Conservation (phyloP, 2,797 vertebrate species). For the Arremon brunneinucha region DNA sequence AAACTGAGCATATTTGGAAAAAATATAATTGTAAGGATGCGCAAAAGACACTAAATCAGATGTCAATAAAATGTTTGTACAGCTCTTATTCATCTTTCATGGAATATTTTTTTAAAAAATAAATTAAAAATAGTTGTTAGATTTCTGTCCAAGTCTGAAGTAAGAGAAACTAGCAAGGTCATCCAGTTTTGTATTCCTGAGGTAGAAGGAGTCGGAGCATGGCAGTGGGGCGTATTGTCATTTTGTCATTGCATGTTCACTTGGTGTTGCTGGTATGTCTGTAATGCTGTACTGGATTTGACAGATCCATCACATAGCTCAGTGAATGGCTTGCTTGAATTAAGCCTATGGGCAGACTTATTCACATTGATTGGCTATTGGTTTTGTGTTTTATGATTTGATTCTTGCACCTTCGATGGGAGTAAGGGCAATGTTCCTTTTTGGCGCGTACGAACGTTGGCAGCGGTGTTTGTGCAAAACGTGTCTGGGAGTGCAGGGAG, state of each 20-base stretch:
- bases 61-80: background rate
- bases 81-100: background rate
- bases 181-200: background rate
- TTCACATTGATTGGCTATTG: conserved; percentile 68
- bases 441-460: background rate
- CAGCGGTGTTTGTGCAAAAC: background rate
- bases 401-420: conserved; percentile 60
- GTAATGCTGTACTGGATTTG: conserved; percentile 60
- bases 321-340: conserved; percentile 81
- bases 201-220: conserved; percentile 67
- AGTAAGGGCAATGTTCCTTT: background rate
- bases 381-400: conserved; percentile 72
- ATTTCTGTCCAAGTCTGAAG: background rate
- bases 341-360: conserved; percentile 68
- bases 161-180: background rate
- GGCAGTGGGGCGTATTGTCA: conserved; percentile 72
- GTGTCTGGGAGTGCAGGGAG: background rate
- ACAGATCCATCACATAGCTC: conserved; percentile 76
- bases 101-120: background rate
- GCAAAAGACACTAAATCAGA: background rate
- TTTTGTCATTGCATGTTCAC: conserved; percentile 79
- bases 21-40: background rate
- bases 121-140: background rate
- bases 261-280: conserved; percentile 74
- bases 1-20: background rate